Evolutionary conservation across 2,888 invertebrate genomes (phyloP).

Genomic region (Epirrita christyi): DNA sequence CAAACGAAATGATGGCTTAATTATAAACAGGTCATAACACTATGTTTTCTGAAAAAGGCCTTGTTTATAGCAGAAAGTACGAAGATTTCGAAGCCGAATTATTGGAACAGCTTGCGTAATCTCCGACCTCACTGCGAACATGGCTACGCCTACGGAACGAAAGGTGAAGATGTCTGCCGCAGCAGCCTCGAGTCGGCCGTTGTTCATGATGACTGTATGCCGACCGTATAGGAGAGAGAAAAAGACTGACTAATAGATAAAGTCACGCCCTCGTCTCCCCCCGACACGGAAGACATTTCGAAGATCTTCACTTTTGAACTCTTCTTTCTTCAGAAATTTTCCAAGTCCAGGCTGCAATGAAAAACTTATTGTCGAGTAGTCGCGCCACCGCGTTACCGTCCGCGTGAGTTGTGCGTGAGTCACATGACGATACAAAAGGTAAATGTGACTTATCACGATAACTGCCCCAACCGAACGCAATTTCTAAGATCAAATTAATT

Average conservation of each 20-base stretch:
- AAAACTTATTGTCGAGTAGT: conserved; percentile 40
- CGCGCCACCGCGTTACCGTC: conserved; percentile 32
- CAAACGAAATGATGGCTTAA: conserved; percentile 34
- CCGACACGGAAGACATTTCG: conserved; percentile 82
- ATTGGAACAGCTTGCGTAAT: conserved; percentile 77
- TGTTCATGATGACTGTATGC: conserved; percentile 68
- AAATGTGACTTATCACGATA: conserved; percentile 51
- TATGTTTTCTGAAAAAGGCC: conserved; percentile 36
- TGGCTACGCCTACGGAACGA: conserved; percentile 46
- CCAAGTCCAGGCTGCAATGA: conserved; percentile 55
- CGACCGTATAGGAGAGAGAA: conserved; percentile 90
- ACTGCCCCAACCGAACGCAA: conserved; percentile 42
- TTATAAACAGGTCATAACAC: conserved; percentile 20
- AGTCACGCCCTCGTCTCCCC: conserved; percentile 89
- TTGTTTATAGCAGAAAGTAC: conserved; percentile 78
- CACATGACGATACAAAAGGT: conserved; percentile 60
- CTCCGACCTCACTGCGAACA: conserved; percentile 81
- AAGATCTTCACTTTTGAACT: conserved; percentile 22
- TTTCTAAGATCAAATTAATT: conserved; percentile 13
- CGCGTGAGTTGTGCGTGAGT: conserved; percentile 48
- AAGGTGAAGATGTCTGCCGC: conserved; percentile 25
- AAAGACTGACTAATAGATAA: conserved; percentile 88
- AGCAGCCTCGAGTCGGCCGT: conserved; percentile 31
- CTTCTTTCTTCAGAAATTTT: conserved; percentile 41
- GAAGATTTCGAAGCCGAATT: conserved; percentile 79